These are phyloP conservation scores for Deroplatys truncata DNA, from an alignment of 2,888 invertebrate genomes.

Conservation along the genomic window DNA sequence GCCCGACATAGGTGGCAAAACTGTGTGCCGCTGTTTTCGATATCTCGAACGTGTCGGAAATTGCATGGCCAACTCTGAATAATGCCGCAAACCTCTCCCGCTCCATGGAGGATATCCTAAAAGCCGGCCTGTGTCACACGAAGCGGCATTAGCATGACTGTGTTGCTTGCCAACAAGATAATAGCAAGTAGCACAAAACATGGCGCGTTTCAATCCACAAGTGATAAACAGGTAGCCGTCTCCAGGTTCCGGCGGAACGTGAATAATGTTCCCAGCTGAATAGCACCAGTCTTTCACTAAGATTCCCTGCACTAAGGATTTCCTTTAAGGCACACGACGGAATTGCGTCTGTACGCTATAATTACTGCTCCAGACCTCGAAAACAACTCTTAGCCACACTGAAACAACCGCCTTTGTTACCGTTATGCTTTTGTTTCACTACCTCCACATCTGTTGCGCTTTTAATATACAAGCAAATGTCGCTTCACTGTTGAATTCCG, in stretches of 20 bases:
- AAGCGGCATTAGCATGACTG: neutral
- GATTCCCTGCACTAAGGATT: neutral
- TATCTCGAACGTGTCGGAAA: slow-evolving; percentile 23
- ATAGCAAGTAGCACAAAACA: neutral
- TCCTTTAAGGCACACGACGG: neutral
- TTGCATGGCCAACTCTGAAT: slow-evolving; percentile 18
- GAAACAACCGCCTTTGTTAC: neutral
- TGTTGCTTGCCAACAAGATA: neutral
- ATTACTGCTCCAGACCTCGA: neutral
- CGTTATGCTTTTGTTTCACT: no score
- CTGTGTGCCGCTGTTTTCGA: slow-evolving; percentile 6
- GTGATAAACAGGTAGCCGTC: neutral
- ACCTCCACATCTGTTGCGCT: no score
- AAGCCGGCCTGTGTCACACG: neutral
- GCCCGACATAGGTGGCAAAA: neutral
- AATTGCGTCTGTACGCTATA: neutral
- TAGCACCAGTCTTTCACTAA: neutral
- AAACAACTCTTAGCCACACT: neutral
- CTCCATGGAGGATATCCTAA: neutral
- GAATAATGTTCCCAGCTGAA: neutral
- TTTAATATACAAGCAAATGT: no score
- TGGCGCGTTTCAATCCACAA: neutral
- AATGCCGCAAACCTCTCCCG: slow-evolving; percentile 3
- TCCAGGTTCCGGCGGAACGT: neutral
- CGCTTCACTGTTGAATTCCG: no score